Evolutionary conservation across 2,797 vertebrate genomes (phyloP), one percentile per base, ranked within the genome.

Genomic region (Oreortyx pictus): DNA sequence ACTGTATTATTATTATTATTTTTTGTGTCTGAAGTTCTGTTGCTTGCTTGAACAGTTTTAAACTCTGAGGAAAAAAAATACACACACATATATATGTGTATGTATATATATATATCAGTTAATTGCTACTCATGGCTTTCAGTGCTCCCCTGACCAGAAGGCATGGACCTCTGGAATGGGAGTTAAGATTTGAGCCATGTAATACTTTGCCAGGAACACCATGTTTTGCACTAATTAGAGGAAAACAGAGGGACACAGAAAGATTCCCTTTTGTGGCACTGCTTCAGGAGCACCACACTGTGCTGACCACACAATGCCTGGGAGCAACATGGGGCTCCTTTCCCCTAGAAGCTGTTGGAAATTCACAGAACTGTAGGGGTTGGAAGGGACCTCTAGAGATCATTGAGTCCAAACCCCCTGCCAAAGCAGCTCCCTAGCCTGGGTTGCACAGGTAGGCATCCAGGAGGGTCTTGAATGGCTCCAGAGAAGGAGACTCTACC

Each of bases 41-140:
- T 87, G 54, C 90, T 76, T 80, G 29, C 43, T 87, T 92, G 81
- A 89, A 93, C 54, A 77, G n/a, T 79, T 93, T 82, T 81, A 75
- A 95, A 50, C 29, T 88, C 59, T 43, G 66, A 79, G 73, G 71
- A 37, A 62, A 77, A 77, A 87, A 85, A 86, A 57, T 15, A 7
- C 15, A 23, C 5, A 62, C 9, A 7, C 77, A 33, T 64, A 64
- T 88, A 11, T 62, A 16, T 39, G 17, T 39, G 7, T 61, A 18
- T n/a, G 50, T 52, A n/a, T 90, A 76, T 86, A 35, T 91, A 57
- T 71, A 47, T 20, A 56, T 33, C 19, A 67, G 25, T 62, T 86
- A 78, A 62, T 85, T 43, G 89, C 85, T n/a, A 49, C 80, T 88
- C 82, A 50, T 66, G 9, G 14, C 94, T 94, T 92, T 66, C 66